Conservation (phyloP, 2,113 vertebrate genomes). For the Antidorcas marsupialis region DNA sequence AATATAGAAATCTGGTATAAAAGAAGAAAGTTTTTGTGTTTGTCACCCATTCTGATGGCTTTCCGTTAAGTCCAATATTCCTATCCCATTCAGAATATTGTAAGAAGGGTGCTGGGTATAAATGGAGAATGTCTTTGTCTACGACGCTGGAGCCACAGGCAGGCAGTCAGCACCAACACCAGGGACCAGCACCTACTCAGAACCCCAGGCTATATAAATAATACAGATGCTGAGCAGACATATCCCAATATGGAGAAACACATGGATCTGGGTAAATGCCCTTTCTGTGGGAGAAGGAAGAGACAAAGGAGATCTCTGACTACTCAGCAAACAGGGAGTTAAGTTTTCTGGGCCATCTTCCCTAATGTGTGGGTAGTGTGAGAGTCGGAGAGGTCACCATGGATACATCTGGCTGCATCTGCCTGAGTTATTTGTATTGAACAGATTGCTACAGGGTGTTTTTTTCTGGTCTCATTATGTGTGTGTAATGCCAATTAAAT, state of each 20-base stretch:
- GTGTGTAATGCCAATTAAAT: constrained; percentile 68
- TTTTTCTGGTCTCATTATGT: constrained; percentile 57
- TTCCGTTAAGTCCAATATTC: neutral
- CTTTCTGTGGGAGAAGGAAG: neutral
- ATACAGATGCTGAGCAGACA: neutral
- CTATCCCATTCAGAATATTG: neutral
- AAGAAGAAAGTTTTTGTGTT: neutral
- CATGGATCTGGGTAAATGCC: neutral
- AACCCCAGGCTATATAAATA: neutral
- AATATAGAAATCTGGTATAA: neutral
- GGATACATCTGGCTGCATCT: constrained; percentile 65
- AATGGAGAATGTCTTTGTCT: neutral
- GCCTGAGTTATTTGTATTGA: constrained; percentile 63
- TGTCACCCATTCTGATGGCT: neutral
- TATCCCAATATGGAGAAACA: neutral
- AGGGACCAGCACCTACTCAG: neutral
- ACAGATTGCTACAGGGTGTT: constrained; percentile 61
- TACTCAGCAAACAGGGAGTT: neutral
- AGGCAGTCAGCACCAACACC: neutral
- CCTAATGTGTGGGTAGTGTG: neutral
- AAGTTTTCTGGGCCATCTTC: neutral
- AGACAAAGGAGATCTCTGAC: neutral
- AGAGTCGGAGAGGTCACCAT: constrained; percentile 50
- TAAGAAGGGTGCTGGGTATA: neutral
- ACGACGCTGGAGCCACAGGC: neutral